phyloP scores from a whole-genome alignment of 1,140 invertebrate genomes.

The Drosophila kikkawai region DNA sequence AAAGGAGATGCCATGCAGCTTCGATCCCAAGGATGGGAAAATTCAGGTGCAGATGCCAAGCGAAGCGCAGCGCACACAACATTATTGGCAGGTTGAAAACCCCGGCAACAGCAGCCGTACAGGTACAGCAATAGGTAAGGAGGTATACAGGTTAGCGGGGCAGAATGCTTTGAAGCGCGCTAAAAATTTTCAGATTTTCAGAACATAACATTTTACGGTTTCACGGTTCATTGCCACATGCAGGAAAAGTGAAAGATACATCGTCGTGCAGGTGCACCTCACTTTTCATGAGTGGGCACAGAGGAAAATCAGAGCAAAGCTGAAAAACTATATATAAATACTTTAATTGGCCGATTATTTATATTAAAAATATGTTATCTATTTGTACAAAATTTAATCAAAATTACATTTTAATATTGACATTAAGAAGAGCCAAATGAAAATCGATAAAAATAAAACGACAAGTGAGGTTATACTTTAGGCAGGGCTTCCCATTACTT shows the following conservation, averaged over 20 bases:
- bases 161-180: conserved; percentile 69
- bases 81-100: conserved; percentile 63
- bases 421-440: background rate
- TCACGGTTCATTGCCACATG: conserved; percentile 81
- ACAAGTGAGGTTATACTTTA: background rate
- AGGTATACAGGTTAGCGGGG: conserved; percentile 13
- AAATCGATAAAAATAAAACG: background rate
- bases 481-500: background rate
- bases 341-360: background rate
- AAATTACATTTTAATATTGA: background rate
- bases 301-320: background rate
- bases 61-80: conserved; percentile 45
- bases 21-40: conserved; percentile 13
- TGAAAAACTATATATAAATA: background rate
- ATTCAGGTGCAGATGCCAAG: conserved; percentile 48
- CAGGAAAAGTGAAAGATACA: conserved; percentile 81
- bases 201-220: conserved; percentile 83
- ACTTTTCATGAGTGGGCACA: conserved; percentile 12
- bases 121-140: conserved; percentile 13
- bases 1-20: conserved; percentile 35
- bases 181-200: conserved; percentile 81
- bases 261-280: conserved; percentile 37
- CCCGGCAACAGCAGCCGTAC: conserved; percentile 30
- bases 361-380: background rate
- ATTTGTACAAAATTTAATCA: background rate